These are phyloP conservation scores for Emydocephalus ijimae DNA, from an alignment of 2,113 vertebrate species.

Conservation along the genomic window DNA sequence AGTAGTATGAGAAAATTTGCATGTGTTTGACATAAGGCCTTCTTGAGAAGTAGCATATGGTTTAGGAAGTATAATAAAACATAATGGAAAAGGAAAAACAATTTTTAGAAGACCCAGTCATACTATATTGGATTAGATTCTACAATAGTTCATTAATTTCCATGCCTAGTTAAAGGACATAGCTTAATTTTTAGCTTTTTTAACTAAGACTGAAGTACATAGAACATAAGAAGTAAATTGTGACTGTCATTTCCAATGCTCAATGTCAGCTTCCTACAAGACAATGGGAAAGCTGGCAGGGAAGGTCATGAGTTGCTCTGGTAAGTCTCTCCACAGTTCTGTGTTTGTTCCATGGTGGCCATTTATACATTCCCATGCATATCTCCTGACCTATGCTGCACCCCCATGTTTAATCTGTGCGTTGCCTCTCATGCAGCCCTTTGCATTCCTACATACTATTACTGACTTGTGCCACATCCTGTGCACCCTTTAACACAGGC, in stretches of 20 bases:
- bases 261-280: neutral
- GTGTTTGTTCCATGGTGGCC: neutral
- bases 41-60: conserved; percentile 19
- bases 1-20: conserved; percentile 27
- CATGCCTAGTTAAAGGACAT: neutral
- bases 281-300: neutral
- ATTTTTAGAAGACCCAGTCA: neutral
- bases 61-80: neutral
- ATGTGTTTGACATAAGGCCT: conserved; percentile 23
- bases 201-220: neutral
- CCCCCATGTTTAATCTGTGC: neutral
- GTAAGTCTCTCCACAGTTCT: neutral
- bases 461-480: too few species aligned
- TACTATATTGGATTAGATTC: neutral
- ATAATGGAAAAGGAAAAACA: neutral
- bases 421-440: neutral
- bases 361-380: neutral
- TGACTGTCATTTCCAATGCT: neutral
- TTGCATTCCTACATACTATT: neutral
- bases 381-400: neutral
- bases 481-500: too few species aligned
- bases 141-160: neutral
- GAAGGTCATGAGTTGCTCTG: neutral
- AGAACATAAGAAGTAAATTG: neutral
- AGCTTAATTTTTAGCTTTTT: neutral